phyloP scores from a whole-genome alignment of 1,140 invertebrate genomes.

The Nasonia longicornis region DNA sequence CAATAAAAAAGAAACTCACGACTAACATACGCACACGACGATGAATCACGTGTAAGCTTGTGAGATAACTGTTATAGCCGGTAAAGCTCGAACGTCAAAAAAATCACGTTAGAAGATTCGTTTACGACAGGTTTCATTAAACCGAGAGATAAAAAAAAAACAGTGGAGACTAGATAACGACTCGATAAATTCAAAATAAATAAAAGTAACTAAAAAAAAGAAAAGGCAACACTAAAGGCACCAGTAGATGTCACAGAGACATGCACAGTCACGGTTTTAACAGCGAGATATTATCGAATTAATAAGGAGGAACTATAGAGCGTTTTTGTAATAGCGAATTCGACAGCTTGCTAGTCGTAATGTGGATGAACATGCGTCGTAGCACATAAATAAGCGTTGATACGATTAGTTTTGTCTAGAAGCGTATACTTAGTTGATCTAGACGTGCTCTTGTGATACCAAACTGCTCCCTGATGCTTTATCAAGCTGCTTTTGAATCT shows the following conservation, averaged over 20 bases:
- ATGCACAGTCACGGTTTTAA: slow-evolving; percentile 36
- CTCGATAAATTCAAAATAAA: slow-evolving; percentile 26
- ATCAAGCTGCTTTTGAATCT: slow-evolving; percentile 54
- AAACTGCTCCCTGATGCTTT: slow-evolving; percentile 58
- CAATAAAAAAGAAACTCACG: slow-evolving; percentile 33
- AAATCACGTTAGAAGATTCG: slow-evolving; percentile 29
- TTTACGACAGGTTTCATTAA: neutral
- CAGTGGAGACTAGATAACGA: neutral
- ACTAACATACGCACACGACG: slow-evolving; percentile 38
- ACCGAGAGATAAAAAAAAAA: slow-evolving; percentile 5
- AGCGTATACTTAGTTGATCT: slow-evolving; percentile 47
- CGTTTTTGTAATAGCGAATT: slow-evolving; percentile 44
- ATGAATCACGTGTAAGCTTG: slow-evolving; percentile 30
- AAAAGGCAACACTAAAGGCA: slow-evolving; percentile 30
- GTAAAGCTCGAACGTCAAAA: slow-evolving; percentile 30
- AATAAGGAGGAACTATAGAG: slow-evolving; percentile 23
- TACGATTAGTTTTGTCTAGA: slow-evolving; percentile 52
- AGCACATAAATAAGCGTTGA: slow-evolving; percentile 41
- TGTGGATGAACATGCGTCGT: slow-evolving; percentile 27
- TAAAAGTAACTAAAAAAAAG: neutral
- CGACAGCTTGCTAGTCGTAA: slow-evolving; percentile 43
- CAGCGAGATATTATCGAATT: slow-evolving; percentile 31
- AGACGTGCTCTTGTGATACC: slow-evolving; percentile 65
- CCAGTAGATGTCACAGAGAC: slow-evolving; percentile 23
- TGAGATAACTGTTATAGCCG: slow-evolving; percentile 16